Evolutionary conservation across 2,113 vertebrate genomes (phyloP).

Genomic region (Tympanuchus pallidicinctus): DNA sequence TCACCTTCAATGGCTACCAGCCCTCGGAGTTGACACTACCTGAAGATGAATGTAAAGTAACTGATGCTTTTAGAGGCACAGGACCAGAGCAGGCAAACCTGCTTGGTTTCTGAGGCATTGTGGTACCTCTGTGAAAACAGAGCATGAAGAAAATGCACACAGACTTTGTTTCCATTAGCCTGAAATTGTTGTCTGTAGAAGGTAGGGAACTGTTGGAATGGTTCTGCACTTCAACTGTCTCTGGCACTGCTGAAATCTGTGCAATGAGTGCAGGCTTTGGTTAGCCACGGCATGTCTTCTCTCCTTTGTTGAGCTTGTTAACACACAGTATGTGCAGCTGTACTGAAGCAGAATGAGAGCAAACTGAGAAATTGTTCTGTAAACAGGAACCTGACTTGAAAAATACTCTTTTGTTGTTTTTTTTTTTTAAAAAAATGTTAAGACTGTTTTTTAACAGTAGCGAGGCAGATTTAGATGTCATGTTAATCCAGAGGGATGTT

Average conservation of each 20-base stretch:
- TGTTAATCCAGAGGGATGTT: background rate
- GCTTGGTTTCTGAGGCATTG: background rate
- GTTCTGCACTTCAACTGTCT: background rate
- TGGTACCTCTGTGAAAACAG: background rate
- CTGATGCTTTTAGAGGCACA: background rate
- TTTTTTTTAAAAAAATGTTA: too few species aligned
- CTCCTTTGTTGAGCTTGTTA: fast-evolving
- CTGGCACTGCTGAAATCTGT: fast-evolving
- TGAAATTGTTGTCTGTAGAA: background rate
- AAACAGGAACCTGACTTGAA: background rate
- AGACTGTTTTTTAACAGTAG: background rate
- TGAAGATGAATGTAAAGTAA: background rate
- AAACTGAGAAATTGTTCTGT: background rate
- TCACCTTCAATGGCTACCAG: background rate
- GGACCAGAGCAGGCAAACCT: background rate
- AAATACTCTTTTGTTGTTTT: background rate
- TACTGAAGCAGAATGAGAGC: fast-evolving
- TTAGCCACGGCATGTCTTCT: background rate
- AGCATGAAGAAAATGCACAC: fast-evolving
- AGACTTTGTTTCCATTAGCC: background rate
- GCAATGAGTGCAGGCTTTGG: background rate
- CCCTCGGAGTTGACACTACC: background rate
- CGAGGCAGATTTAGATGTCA: background rate
- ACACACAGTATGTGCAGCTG: fast-evolving
- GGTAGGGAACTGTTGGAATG: background rate